Evolutionary conservation across 2,113 vertebrate genomes (phyloP), one percentile per base, ranked within the genome.

Genomic region (Calypte anna): DNA sequence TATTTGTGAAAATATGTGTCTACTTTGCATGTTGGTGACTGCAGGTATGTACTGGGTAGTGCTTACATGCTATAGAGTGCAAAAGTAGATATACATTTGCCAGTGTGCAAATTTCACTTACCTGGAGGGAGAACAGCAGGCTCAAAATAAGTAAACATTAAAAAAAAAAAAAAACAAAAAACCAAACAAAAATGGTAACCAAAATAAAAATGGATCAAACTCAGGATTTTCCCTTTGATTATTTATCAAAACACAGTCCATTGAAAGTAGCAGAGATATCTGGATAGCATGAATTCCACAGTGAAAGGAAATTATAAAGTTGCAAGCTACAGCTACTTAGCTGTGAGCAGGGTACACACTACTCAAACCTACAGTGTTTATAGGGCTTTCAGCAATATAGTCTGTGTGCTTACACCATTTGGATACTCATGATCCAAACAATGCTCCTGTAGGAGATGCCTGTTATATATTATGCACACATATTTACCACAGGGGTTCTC

Each of bases 171-270:
- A 50, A 21, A 21, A 50, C 10, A 50, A 8, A 9, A 50, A 21
- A 21, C 22, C 10, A 50, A 50, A 22, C 67, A 55, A 75, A 80
- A 77, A 36, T 11, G 15, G 2, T n/a, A 88, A 79, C 10, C 76
- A 66, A 8, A 4, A 3, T 9, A 3, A 1, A 5, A 12, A 17
- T 36, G 48, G 33, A 80, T 24, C 55, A 38, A 50, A 48, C 8
- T 11, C 64, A 90, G 48, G 61, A 9, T 63, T 53, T 78, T 5
- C 53, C 50, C 30, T 38, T 81, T 21, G 64, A 40, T 86, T 38
- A 43, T 83, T 84, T 43, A 76, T 46, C 94, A 97, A 96, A 97
- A 97, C 96, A 96, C 96, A 97, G 96, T 96, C 92, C 88, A 95
- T 5, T 3, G 62, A 88, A 95, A 81, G 69, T 46, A 51, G 36